Percentiles rank a stretch among this genome's conserved stretches.
Conservation (phyloP, 2,113 vertebrate genomes). For the Uropsilus gracilis region DNA sequence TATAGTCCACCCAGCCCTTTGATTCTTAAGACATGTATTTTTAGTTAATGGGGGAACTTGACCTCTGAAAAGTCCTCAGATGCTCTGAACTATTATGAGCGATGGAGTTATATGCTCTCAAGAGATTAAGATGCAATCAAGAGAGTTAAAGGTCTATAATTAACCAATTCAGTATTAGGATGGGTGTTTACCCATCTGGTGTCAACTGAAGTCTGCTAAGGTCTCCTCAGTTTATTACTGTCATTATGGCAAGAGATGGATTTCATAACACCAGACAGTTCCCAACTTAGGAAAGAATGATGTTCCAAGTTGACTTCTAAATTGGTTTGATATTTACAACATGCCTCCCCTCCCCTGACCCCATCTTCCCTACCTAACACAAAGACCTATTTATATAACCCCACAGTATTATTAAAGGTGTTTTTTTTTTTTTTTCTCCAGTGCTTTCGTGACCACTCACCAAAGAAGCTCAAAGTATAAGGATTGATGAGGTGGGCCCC, state of each 20-base stretch:
- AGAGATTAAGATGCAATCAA: no score
- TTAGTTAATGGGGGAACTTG: neutral
- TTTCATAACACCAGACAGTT: conserved; percentile 48
- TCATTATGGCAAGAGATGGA: conserved; percentile 20
- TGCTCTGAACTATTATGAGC: neutral
- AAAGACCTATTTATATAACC: neutral
- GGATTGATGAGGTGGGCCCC: neutral
- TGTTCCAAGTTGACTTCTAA: conserved; percentile 62
- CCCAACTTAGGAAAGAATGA: conserved; percentile 4
- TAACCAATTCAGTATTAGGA: neutral
- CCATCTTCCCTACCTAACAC: neutral
- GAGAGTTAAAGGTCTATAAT: conserved; percentile 1
- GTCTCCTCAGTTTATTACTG: neutral
- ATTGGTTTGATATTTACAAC: conserved; percentile 59
- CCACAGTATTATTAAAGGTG: neutral
- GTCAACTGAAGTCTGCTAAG: neutral
- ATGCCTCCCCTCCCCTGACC: neutral
- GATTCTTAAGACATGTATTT: neutral
- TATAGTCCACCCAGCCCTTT: neutral
- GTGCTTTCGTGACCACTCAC: neutral
- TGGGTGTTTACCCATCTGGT: conserved; percentile 1
- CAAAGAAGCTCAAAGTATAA: neutral
- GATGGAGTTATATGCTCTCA: neutral
- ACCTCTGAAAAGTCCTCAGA: neutral
- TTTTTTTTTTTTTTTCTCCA: neutral